Percentiles rank a stretch among this genome's conserved stretches.
Conservation (phyloP, 2,113 vertebrate species). For the Ameiurus melas region DNA sequence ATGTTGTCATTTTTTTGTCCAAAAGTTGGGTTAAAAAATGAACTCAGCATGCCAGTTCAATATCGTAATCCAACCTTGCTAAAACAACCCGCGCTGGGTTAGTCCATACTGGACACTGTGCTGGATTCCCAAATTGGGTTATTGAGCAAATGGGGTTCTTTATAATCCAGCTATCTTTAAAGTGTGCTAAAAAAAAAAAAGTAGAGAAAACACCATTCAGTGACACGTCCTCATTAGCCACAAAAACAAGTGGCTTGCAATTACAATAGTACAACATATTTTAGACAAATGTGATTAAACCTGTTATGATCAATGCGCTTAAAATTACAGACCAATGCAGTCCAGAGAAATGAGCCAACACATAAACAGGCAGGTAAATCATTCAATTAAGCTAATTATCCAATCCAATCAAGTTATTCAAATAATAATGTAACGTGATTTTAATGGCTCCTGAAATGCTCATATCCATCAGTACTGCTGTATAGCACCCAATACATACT, state of each 20-base stretch:
- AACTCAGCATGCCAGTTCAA: not conserved
- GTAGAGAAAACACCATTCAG: not conserved
- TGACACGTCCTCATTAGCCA: not conserved
- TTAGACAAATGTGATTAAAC: not conserved
- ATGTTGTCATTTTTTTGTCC: not conserved
- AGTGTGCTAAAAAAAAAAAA: not conserved
- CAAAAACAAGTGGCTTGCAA: not conserved
- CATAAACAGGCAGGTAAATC: not conserved
- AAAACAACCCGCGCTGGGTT: not conserved
- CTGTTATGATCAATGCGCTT: not conserved
- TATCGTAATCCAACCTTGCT: not conserved
- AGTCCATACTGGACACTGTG: not conserved
- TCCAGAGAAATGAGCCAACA: not conserved
- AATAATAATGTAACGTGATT: conserved; percentile 14
- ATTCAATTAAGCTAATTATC: not conserved
- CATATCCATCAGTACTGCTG: not conserved
- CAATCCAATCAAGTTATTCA: conserved; percentile 6
- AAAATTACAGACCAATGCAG: not conserved
- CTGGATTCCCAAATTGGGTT: not conserved
- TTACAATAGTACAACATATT: not conserved
- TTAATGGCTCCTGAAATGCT: conserved; percentile 4
- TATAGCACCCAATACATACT: not conserved
- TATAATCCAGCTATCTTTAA: not conserved
- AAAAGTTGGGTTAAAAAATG: not conserved
- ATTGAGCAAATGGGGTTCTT: not conserved